phyloP scores from a whole-genome alignment of 2,888 invertebrate genomes.

The Sinohyriopsis cumingii region DNA sequence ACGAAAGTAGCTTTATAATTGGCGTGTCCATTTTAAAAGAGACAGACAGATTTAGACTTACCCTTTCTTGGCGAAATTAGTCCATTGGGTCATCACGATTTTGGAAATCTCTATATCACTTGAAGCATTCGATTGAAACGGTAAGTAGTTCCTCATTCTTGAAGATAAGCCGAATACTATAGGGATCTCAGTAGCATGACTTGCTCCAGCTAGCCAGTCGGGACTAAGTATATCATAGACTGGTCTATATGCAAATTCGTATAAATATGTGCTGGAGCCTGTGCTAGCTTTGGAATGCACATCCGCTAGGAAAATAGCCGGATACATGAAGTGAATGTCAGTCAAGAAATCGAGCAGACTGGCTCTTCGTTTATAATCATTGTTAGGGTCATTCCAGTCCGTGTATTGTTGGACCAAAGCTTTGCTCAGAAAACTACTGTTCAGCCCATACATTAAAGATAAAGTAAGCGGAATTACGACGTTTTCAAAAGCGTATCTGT shows the following conservation, averaged over 20 bases:
- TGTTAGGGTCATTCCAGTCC: neutral
- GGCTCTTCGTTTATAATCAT: constrained; percentile 5
- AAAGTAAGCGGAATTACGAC: no score
- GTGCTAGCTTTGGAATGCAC: constrained; percentile 5
- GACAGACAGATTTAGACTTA: constrained; percentile 3
- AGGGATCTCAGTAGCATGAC: constrained; percentile 15
- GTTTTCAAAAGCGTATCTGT: no score
- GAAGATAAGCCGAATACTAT: constrained; percentile 11
- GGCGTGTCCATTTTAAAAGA: no score
- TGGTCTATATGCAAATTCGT: constrained; percentile 9
- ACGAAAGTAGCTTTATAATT: no score
- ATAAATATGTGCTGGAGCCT: constrained; percentile 9
- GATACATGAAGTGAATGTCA: constrained; percentile 16
- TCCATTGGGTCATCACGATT: constrained; percentile 16
- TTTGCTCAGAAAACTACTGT: no score
- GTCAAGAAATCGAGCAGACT: constrained; percentile 12
- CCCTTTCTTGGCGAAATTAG: constrained; percentile 32
- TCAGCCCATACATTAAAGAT: no score
- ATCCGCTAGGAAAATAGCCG: constrained; percentile 5
- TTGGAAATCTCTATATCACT: constrained; percentile 6
- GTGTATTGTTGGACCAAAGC: no score
- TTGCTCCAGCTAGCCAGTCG: constrained; percentile 9
- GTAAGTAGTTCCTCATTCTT: neutral
- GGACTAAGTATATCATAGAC: constrained; percentile 1
- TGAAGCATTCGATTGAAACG: neutral